Evolutionary conservation across 53 echinoderm and acorn worm species (phyloP), one percentile per base, ranked within the genome.

Genomic region (Stichopus horrens): DNA sequence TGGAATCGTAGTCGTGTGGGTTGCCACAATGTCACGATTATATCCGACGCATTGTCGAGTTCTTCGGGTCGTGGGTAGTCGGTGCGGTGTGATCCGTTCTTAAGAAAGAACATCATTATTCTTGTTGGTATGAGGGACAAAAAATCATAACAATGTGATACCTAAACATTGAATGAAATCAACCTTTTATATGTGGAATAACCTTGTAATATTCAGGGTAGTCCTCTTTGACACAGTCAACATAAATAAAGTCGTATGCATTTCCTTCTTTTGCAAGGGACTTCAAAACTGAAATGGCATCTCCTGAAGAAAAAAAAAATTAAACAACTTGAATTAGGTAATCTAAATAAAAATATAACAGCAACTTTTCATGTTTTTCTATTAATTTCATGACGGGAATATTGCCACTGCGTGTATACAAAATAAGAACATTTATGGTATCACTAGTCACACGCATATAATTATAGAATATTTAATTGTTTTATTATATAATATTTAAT

Each of bases 191-290:
- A 37, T 37, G 2, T 37, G n/a, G 11, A 13, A 16, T 71, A 6
- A 83, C 83, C 83, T 83, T 83, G 58, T 52, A 83, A 53, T 83
- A 83, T 8, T 83, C 83, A 11, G 5, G 9, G 18, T 83, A 83
- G 10, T 83, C 83, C 5, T 51, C 16, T 83, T 83, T 83, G 7
- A 52, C 9, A 20, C 83, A 83, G 57, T 83, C 83, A 16, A 83
- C 9, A 55, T 83, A 83, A 20, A 83, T 83, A 58, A 83, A 57
- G 55, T 83, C 83, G 57, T 56, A 83, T 58, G 56, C 16, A 6
- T 83, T 22, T 7, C 83, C 83, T 83, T 83, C 59, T 58, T 83
- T 56, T 10, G 83, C 83, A 7, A 83, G 21, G 18, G 83, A 83
- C 11, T 83, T 21, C 83, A 83, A 19, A 22, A 83, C 58, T 5